These are phyloP conservation scores for Paratilapia polleni DNA, from an alignment of 2,113 vertebrate genomes.

Conservation along the genomic window DNA sequence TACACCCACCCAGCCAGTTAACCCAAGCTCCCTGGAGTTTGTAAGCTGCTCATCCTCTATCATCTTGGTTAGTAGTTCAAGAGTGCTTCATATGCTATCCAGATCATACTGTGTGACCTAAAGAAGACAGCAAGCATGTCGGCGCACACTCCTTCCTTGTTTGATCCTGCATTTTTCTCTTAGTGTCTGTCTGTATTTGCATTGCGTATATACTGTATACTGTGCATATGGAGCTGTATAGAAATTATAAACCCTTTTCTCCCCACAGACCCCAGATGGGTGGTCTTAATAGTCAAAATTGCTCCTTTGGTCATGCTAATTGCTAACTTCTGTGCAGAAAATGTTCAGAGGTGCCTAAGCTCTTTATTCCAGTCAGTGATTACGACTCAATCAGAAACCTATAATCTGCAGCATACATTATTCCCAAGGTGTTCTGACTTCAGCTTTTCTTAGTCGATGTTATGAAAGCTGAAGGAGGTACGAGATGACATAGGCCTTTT, in stretches of 20 bases:
- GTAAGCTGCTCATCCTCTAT: slow-evolving; percentile 70
- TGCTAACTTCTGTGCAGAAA: slow-evolving; percentile 68
- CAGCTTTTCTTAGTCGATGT: background rate
- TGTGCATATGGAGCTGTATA: background rate
- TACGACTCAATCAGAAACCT: slow-evolving; percentile 48
- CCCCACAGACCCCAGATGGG: slow-evolving; percentile 49
- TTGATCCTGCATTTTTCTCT: background rate
- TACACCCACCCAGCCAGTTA: slow-evolving; percentile 30
- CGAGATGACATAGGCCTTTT: background rate
- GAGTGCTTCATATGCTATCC: slow-evolving; percentile 3
- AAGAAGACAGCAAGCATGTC: background rate
- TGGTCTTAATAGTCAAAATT: slow-evolving; percentile 68
- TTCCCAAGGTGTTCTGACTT: slow-evolving; percentile 21
- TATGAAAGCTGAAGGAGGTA: background rate
- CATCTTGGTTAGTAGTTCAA: slow-evolving; percentile 53
- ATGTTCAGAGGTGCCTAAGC: slow-evolving; percentile 36
- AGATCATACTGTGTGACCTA: background rate
- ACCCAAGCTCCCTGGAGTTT: slow-evolving; percentile 60
- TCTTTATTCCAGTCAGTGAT: slow-evolving; percentile 47
- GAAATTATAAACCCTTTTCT: slow-evolving; percentile 1
- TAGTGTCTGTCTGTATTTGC: slow-evolving; percentile 7
- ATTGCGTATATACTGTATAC: background rate
- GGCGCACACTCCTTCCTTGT: background rate
- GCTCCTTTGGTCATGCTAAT: slow-evolving; percentile 60
- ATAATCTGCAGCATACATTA: slow-evolving; percentile 43